A percentile compares a stretch with the other conserved stretches of the same genome.
Evolutionary conservation across 2,797 vertebrate species (phyloP).

Genomic region (Oreortyx pictus): DNA sequence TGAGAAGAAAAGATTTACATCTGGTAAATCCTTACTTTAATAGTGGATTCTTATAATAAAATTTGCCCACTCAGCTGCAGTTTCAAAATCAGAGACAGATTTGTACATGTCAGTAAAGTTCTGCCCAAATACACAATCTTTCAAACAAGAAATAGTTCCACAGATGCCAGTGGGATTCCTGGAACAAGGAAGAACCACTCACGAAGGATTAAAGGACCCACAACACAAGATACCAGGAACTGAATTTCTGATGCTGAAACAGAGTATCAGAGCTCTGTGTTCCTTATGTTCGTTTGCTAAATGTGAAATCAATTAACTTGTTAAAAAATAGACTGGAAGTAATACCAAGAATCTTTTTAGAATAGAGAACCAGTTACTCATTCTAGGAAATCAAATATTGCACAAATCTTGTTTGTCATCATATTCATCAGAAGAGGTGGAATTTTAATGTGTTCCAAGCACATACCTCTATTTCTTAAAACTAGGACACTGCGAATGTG

Average conservation of each 20-base stretch:
- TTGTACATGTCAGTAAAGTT: not conserved
- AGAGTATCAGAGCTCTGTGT: not conserved
- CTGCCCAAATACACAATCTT: not conserved
- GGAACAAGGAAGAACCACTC: not conserved
- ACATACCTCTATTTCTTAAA: not conserved
- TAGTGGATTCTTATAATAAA: not conserved
- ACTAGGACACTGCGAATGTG: not conserved
- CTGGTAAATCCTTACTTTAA: not conserved
- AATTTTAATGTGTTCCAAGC: not conserved
- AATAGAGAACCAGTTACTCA: not conserved
- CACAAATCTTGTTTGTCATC: not conserved
- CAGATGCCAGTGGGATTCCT: not conserved
- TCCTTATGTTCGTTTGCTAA: not conserved
- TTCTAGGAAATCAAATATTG: not conserved
- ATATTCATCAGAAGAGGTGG: not conserved
- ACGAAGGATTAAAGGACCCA: not conserved
- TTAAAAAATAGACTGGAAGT: not conserved
- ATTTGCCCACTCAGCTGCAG: not conserved
- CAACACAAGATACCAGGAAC: not conserved
- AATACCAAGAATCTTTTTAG: not conserved
- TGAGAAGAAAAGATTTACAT: not conserved
- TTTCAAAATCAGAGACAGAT: conserved; percentile 7
- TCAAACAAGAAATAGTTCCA: not conserved
- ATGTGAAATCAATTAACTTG: not conserved
- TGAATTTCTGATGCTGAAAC: not conserved